Percentiles rank a stretch among this genome's conserved stretches.
phyloP scores from a whole-genome alignment of 1,140 invertebrate genomes.

The Listronotus oregonensis region DNA sequence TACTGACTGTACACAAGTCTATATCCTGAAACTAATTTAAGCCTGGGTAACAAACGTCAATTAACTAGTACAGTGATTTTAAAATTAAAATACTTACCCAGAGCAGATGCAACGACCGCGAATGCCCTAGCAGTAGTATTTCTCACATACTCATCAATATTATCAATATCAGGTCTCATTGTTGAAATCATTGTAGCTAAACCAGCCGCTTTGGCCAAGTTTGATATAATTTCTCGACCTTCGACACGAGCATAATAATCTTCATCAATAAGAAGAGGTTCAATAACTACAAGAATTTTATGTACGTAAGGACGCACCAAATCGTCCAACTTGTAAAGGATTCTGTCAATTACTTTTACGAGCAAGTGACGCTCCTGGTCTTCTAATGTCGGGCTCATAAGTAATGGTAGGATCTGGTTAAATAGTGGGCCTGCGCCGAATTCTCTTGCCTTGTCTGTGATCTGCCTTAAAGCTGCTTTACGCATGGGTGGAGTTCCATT shows the following conservation, averaged over 20 bases:
- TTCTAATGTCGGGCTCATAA: constrained; percentile 99
- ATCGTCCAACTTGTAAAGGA: constrained; percentile 98
- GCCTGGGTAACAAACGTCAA: too few species aligned
- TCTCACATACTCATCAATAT: constrained; percentile 99
- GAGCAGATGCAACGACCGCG: constrained; percentile 97
- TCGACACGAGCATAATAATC: constrained; percentile 99
- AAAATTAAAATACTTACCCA: constrained; percentile 61
- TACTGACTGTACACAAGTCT: too few species aligned
- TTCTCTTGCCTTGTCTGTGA: constrained; percentile 97
- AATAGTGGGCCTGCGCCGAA: constrained; percentile 98
- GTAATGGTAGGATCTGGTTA: constrained; percentile 96
- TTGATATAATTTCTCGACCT: constrained; percentile 99
- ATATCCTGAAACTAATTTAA: too few species aligned
- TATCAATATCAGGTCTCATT: constrained; percentile 99
- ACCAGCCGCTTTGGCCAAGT: constrained; percentile 99
- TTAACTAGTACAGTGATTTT: too few species aligned
- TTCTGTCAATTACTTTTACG: constrained; percentile 99
- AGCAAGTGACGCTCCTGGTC: constrained; percentile 98
- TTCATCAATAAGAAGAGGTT: constrained; percentile 98
- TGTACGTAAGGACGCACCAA: constrained; percentile 98
- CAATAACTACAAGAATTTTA: constrained; percentile 99
- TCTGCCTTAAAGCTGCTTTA: constrained; percentile 95
- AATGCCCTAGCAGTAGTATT: constrained; percentile 99
- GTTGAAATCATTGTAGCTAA: constrained; percentile 99
- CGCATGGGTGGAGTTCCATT: constrained; percentile 99